Conservation (phyloP, 2,113 vertebrate species). For the Arenaria interpres region DNA sequence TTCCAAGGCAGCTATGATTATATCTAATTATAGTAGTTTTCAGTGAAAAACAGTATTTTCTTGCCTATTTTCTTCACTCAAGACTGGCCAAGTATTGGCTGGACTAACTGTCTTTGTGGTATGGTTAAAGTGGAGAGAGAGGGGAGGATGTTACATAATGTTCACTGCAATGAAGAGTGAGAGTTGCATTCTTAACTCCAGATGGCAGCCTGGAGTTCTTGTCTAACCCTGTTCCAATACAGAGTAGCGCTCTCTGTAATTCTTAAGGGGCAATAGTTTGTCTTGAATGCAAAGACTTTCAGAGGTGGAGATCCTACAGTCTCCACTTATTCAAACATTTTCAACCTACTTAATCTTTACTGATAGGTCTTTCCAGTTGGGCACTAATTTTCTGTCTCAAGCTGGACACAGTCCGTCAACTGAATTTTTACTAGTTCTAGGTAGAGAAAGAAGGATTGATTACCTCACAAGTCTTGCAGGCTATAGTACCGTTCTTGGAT, state of each 20-base stretch:
- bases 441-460: not conserved
- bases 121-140: not conserved
- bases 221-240: not conserved
- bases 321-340: not conserved
- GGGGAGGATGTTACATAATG: not conserved
- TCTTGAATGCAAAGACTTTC: not conserved
- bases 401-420: not conserved
- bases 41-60: not conserved
- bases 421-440: not conserved
- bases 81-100: not conserved
- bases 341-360: not conserved
- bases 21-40: not conserved
- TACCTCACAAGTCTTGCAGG: not conserved
- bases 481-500: not conserved
- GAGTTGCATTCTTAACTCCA: not conserved
- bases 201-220: not conserved
- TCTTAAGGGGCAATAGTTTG: not conserved
- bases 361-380: not conserved
- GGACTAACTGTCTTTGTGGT: not conserved
- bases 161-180: not conserved
- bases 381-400: not conserved
- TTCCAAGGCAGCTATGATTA: not conserved
- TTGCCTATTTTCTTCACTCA: not conserved
- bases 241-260: fast-evolving
- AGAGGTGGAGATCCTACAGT: not conserved